Evolutionary conservation across 2,888 invertebrate genomes (phyloP), one percentile per base, ranked within the genome.

Genomic region (Agrotis puta): DNA sequence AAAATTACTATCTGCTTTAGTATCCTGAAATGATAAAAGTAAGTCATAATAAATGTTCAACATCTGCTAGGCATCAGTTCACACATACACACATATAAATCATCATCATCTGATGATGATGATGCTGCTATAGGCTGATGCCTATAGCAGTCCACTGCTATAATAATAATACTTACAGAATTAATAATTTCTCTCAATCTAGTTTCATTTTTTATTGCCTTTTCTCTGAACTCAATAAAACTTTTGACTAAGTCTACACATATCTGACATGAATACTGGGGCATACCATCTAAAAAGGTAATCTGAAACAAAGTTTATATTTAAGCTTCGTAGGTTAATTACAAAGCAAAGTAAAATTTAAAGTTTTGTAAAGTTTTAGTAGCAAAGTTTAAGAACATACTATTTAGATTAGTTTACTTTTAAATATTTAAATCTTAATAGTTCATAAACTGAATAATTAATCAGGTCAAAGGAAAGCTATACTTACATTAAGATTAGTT

Each of bases 401-500:
- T 43, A 16, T 24, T 18, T 24, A 20, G 0, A 18, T 33, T 51
- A 27, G 50, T 39, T 20, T 69, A 4, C 11, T 20, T 47, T 0
- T 51, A 73, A 24, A 53, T 39, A 39, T 39, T 11, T 39, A 14
- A 64, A 5, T 24, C 6, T 11, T 0, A 18, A 48, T 54, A 43
- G 9, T 48, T 43, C 9, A 39, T 9, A n/a, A 27, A 53, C 16
- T 22, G 5, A 24, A 33, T 43, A 22, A 58, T 48, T 1, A 11
- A 53, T 33, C 45, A 48, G 22, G 56, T 47, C 47, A 54, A 48
- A 39, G 13, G 9, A 50, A 33, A 0, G 22, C n/a, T 45, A 50
- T 0, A 86, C 91, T 91, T 87, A 94, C 94, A 74, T 89, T 85
- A 53, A 94, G 82, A 84, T 88, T 88, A n/a, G 94, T 94, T 14